Percentiles rank a stretch among this genome's conserved stretches.
Evolutionary conservation across 2,888 invertebrate genomes (phyloP).

Genomic region (Dolichopus griseipennis): DNA sequence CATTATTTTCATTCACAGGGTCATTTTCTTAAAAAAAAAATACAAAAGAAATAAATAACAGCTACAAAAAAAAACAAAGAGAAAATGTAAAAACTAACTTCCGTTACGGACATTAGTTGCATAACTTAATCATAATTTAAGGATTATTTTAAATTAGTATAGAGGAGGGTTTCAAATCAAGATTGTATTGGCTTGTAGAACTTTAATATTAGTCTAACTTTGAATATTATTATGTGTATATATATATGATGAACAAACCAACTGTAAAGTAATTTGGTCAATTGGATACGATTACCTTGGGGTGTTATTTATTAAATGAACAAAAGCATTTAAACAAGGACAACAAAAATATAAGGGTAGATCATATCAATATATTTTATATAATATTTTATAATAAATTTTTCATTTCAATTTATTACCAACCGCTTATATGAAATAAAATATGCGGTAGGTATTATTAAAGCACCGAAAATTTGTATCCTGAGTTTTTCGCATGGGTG

Average conservation of each 20-base stretch:
- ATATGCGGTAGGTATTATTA: no score
- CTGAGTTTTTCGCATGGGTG: no score
- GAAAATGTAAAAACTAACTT: neutral
- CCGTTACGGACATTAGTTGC: slow-evolving; percentile 6
- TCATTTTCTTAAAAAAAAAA: neutral
- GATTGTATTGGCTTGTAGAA: neutral
- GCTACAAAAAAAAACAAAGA: neutral
- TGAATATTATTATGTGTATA: neutral
- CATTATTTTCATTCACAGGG: no score
- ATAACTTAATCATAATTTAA: neutral
- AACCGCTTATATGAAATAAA: no score
- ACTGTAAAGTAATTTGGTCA: neutral
- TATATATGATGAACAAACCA: neutral
- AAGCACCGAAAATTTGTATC: no score
- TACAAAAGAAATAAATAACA: neutral
- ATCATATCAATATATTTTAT: neutral
- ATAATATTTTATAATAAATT: no score
- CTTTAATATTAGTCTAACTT: neutral
- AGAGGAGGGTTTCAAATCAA: no score
- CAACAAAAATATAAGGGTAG: neutral
- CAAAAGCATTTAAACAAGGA: neutral
- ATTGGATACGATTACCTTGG: neutral
- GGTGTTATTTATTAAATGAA: neutral
- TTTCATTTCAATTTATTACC: no score
- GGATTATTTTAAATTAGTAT: no score